Evolutionary conservation across 1,140 invertebrate genomes (phyloP), one percentile per base, ranked within the genome.

Genomic region (Leptestheria dahalacensis): DNA sequence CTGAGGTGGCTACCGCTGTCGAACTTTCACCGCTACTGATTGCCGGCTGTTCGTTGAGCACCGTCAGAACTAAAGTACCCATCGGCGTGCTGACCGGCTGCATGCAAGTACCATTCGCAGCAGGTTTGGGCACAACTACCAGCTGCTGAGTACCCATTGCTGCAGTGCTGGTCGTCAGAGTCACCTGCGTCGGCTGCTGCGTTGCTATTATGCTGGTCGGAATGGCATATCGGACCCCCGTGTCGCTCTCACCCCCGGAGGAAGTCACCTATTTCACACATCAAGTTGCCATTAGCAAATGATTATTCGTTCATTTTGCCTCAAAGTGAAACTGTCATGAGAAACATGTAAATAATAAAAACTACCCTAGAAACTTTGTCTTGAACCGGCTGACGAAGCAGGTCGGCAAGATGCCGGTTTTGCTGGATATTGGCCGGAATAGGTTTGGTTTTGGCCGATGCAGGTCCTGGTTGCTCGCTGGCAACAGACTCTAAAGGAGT

Each of bases 351-450:
- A 41, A 53, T 10, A 59, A 52, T 11, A 52, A 41, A 12, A 33
- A 29, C 47, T 50, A 60, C 58, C 58, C 58, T 52, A 33, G 49
- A 41, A 11, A 26, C 24, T 41, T 41, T 52, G 26, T 50, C 58
- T 48, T 48, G 48, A 29, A 33, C 51, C 29, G 49, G 48, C 26
- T 52, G 48, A 29, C 58, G 48, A 6, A 60, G 51, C 41, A 60
- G 49, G 49, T 60, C 51, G 46, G 58, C 58, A 48, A 60, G 51
- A 49, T 60, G 58, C 29, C 48, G 49, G 18, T 60, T 60, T 60
- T 60, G 58, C 51, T 60, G 58, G 23, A 60, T 60, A 33, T 60
- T 60, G 41, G 58, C 58, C 25, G 58, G 58, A 28, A 60, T 49
- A 50, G 25, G 33, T 26, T 29, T 56, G 23, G 12, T 29, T 56